These are phyloP conservation scores for Ladona fulva DNA, from an alignment of 1,140 invertebrate genomes.

Conservation along the genomic window DNA sequence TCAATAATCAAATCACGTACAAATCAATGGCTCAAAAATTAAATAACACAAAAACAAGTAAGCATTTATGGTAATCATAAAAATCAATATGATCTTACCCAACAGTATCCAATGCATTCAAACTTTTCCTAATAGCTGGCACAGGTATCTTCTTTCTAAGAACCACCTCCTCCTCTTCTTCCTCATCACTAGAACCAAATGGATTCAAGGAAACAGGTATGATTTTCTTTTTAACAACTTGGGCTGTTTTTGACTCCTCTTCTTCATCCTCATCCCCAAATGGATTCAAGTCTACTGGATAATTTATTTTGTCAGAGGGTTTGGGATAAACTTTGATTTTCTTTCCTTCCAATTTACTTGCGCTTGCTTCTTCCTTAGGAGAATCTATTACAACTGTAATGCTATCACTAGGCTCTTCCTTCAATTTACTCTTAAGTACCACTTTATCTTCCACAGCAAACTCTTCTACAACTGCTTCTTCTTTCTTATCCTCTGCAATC, in stretches of 20 bases:
- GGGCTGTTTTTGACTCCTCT: slow-evolving; percentile 37
- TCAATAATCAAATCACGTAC: too few species aligned
- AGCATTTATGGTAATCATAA: background rate
- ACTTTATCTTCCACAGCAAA: slow-evolving; percentile 28
- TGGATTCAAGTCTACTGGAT: slow-evolving; percentile 72
- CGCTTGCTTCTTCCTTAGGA: slow-evolving; percentile 30
- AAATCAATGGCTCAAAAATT: background rate
- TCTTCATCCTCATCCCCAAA: slow-evolving; percentile 52
- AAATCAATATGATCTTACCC: background rate
- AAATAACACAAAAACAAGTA: background rate
- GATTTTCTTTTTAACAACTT: slow-evolving; percentile 19
- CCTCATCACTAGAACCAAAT: slow-evolving; percentile 57
- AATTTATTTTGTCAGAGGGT: slow-evolving; percentile 37
- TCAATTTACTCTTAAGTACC: slow-evolving; percentile 11
- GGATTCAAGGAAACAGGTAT: slow-evolving; percentile 44
- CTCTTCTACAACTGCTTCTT: slow-evolving; percentile 32
- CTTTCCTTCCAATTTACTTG: slow-evolving; percentile 11
- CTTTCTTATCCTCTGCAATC: slow-evolving; percentile 23
- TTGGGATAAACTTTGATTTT: slow-evolving; percentile 18
- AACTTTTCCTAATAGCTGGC: slow-evolving; percentile 13
- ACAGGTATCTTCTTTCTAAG: slow-evolving; percentile 21
- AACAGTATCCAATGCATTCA: background rate
- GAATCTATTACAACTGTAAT: slow-evolving; percentile 26
- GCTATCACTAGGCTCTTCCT: slow-evolving; percentile 24
- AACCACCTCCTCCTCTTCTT: slow-evolving; percentile 40